Evolutionary conservation across 1,140 invertebrate species (phyloP), one percentile per base, ranked within the genome.

Genomic region (Physella acuta): DNA sequence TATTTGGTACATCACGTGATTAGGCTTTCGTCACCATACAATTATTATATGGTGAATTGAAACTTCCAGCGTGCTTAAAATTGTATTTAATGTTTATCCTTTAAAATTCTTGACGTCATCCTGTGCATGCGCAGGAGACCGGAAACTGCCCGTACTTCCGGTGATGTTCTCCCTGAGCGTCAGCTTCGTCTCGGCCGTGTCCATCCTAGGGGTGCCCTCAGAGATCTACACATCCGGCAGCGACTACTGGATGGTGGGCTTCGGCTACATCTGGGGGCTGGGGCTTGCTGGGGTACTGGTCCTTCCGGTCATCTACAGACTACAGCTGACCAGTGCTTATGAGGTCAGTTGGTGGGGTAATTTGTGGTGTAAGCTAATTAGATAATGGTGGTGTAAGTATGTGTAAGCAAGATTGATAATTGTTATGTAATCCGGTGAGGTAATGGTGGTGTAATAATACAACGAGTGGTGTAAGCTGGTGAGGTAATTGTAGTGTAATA

Each of bases 101-200:
- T n/a, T n/a, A n/a, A n/a, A n/a, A n/a, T n/a, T n/a, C n/a, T n/a
- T n/a, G n/a, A n/a, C n/a, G n/a, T n/a, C n/a, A n/a, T n/a, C n/a
- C n/a, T n/a, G n/a, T n/a, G n/a, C n/a, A n/a, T n/a, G n/a, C n/a
- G 8, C 28, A 56, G 92, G 91, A 0, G 91, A 92, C 76, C 87
- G 88, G 73, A 91, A 90, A 37, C 92, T 94, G 90, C 68, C 74
- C 0, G 33, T 81, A 8, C 20, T 82, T 39, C 82, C 82, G 1
- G 80, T 82, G 28, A 73, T 77, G 0, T 61, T 84, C 55, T 82
- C 81, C 39, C 62, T 83, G 55, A 74, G 82, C 53, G 78, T 83
- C 83, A 94, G 91, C 85, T 94, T 94, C 81, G 90, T 95, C 78
- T 95, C 93, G 0, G 93, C 93, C 49, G 91, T 95, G 33, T 93